Conservation (phyloP, 2,113 vertebrate genomes). For the Neofelis nebulosa region DNA sequence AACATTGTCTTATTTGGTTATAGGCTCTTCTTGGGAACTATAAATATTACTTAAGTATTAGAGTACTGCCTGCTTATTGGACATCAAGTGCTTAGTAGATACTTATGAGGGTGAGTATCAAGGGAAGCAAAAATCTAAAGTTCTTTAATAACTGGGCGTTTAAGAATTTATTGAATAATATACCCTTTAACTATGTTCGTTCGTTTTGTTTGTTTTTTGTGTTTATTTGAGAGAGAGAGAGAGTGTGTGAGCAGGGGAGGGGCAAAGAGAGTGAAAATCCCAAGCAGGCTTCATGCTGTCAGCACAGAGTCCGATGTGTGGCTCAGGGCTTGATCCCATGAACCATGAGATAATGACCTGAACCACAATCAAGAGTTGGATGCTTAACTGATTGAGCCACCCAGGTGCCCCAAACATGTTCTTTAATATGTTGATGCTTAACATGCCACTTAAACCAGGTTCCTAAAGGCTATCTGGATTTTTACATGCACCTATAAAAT, state of each 20-base stretch:
- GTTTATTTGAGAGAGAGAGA: no score
- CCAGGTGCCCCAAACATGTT: not conserved
- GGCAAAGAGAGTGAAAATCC: no score
- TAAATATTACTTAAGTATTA: slow-evolving; percentile 39
- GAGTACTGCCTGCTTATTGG: not conserved
- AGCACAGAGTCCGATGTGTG: no score
- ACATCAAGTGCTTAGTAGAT: not conserved
- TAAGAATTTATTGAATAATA: not conserved
- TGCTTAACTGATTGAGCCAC: no score
- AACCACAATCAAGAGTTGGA: no score
- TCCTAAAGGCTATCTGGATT: not conserved
- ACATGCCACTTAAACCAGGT: not conserved
- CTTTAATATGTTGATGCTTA: not conserved
- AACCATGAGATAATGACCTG: no score
- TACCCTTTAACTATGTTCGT: not conserved
- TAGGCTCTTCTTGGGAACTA: slow-evolving; percentile 18
- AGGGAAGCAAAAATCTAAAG: not conserved
- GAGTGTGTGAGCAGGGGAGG: no score
- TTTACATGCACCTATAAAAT: slow-evolving; percentile 24
- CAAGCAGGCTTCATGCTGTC: no score
- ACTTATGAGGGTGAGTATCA: not conserved
- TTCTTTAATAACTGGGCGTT: not conserved
- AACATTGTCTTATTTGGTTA: slow-evolving; percentile 47
- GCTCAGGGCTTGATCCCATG: no score
- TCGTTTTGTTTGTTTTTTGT: no score